Conservation (phyloP, 2,888 invertebrate genomes). For the Andrena flavipes region DNA sequence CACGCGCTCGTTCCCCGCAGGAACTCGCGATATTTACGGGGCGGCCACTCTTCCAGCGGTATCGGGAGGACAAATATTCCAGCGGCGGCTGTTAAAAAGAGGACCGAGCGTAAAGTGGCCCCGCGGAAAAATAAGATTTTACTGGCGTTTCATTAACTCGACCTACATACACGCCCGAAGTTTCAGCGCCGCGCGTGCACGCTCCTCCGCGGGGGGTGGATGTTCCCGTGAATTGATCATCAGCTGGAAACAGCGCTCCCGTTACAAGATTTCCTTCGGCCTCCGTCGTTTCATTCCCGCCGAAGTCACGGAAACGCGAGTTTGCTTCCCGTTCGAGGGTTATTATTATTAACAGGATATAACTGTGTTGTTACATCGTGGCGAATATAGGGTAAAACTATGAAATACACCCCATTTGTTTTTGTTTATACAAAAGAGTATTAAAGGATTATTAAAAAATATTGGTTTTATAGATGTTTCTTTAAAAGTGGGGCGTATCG, state of each 20-base stretch:
- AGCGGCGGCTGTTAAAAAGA: background rate
- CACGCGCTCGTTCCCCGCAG: slow-evolving; percentile 4
- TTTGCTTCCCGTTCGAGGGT: background rate
- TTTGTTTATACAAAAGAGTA: too few relatives aligned
- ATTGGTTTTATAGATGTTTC: too few relatives aligned
- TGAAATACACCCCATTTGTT: too few relatives aligned
- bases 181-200: background rate
- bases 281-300: background rate
- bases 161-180: slow-evolving; percentile 57
- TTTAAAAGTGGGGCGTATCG: too few relatives aligned
- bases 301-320: background rate
- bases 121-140: slow-evolving; percentile 44
- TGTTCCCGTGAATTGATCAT: background rate
- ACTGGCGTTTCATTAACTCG: slow-evolving; percentile 68
- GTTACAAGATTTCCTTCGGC: background rate
- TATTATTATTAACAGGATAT: too few relatives aligned
- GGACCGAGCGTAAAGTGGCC: background rate
- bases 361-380: too few relatives aligned
- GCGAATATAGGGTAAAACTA: too few relatives aligned
- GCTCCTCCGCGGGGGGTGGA: background rate
- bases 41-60: slow-evolving; percentile 1
- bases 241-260: background rate
- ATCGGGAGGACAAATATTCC: slow-evolving; percentile 31
- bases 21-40: slow-evolving; percentile 28
- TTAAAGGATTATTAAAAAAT: too few relatives aligned